Conservation (phyloP, 2,888 invertebrate species). For the Flabesymbios commensalis region DNA sequence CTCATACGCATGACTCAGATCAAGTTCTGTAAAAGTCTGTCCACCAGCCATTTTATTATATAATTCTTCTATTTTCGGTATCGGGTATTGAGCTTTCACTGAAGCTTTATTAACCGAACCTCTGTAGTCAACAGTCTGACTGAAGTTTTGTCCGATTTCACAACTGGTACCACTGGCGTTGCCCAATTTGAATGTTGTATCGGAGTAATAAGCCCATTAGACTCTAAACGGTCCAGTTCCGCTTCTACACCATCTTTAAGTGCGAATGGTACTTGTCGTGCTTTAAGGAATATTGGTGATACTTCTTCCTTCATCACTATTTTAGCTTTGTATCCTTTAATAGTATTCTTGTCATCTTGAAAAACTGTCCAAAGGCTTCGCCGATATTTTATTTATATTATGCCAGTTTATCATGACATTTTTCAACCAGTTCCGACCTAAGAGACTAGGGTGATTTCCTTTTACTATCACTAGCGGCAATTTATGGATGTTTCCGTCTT, state of each 20-base stretch:
- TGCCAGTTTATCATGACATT: too few relatives aligned
- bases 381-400: background rate
- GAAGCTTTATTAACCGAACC: constrained; percentile 13
- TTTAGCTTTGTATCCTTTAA: background rate
- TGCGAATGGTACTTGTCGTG: background rate
- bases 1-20: background rate
- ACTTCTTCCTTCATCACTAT: background rate
- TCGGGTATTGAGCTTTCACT: constrained; percentile 24
- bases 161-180: background rate
- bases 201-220: background rate
- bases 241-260: too few relatives aligned
- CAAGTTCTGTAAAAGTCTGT: background rate
- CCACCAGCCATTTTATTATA: constrained; percentile 26
- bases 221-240: background rate
- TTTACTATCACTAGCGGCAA: background rate
- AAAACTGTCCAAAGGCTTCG: background rate
- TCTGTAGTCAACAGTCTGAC: constrained; percentile 28
- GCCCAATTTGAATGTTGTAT: constrained; percentile 8
- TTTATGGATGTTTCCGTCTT: background rate
- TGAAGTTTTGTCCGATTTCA: constrained; percentile 4
- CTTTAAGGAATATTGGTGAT: background rate
- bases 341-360: background rate
- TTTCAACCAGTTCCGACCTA: background rate
- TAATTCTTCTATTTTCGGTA: constrained; percentile 27
- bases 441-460: background rate